Percentiles rank a stretch among this genome's conserved stretches.
These are phyloP conservation scores for Drosophila suzukii DNA, from an alignment of 1,140 invertebrate species.

Conservation along the genomic window DNA sequence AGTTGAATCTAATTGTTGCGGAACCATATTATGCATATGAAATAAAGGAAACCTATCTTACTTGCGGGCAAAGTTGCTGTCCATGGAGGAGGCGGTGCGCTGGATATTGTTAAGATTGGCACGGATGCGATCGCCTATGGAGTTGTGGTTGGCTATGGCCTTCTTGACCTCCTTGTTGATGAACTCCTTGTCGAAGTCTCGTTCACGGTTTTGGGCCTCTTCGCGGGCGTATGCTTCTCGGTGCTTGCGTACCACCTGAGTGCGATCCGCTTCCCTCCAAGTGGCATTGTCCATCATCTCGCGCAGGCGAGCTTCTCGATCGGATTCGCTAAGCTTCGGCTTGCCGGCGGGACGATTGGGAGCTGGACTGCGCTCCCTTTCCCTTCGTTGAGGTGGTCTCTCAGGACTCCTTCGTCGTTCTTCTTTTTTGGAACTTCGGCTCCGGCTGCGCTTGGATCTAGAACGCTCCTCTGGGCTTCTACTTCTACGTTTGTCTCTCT, in stretches of 20 bases:
- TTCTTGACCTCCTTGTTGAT: constrained; percentile 88
- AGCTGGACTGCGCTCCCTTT: constrained; percentile 4
- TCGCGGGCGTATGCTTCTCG: constrained; percentile 88
- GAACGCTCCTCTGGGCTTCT: constrained; percentile 11
- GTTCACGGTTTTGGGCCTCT: constrained; percentile 84
- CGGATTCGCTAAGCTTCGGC: constrained; percentile 85
- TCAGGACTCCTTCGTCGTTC: not conserved
- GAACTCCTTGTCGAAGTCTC: constrained; percentile 85
- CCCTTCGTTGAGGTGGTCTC: not conserved
- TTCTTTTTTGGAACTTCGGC: constrained; percentile 16
- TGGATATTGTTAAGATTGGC: constrained; percentile 94
- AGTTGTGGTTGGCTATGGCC: constrained; percentile 87
- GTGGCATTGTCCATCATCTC: constrained; percentile 94
- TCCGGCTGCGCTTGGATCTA: constrained; percentile 20
- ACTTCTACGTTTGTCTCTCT: constrained; percentile 3
- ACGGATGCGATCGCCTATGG: constrained; percentile 91
- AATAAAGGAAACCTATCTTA: constrained; percentile 64
- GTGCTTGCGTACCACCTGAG: constrained; percentile 88
- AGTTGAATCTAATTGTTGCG: constrained; percentile 40
- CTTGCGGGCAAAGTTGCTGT: constrained; percentile 89
- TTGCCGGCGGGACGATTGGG: constrained; percentile 24
- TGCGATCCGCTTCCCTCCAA: constrained; percentile 89
- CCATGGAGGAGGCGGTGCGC: constrained; percentile 88
- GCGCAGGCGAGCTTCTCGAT: constrained; percentile 89
- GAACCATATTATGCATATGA: constrained; percentile 30